Evolutionary conservation across 2,113 vertebrate genomes (phyloP), one percentile per base, ranked within the genome.

Genomic region (Diglossa brunneiventris): DNA sequence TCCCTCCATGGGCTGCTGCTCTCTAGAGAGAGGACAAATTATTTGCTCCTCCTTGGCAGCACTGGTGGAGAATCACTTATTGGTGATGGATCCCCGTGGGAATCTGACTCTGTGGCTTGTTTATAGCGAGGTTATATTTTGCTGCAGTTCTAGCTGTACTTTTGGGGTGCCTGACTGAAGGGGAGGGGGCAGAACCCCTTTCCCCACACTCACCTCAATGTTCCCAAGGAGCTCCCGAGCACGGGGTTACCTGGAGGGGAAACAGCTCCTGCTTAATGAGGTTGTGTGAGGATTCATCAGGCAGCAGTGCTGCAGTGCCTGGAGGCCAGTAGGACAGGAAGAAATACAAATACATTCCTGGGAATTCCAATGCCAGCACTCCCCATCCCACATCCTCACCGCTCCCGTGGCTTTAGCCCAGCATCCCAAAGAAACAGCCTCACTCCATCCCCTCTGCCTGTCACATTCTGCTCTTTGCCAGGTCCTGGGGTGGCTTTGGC

Each of bases 351-450:
- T 8, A 16, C 69, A 41, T 70, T 80, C 55, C 53, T 41, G 56
- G 33, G 42, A 52, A 70, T 56, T 56, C 53, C 33, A 11, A 0
- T 4, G 5, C 31, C 16, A 44, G 22, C 15, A 1, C 24, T 59
- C 55, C 74, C 2, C 9, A 4, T 33, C 49, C 24, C 1, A 0
- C 41, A 9, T 19, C 50, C n/a, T 22, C 86, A 16, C 20, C 0
- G 0, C 37, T 79, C 42, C 59, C 2, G 0, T 0, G 0, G 1
- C 2, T 50, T 37, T 9, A 74, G 21, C 70, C 46, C 8, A 1
- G 31, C 10, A 3, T 27, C 35, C 59, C 53, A 6, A 27, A 31
- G 7, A 15, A 61, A 2, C 24, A 39, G 30, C 44, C 59, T 35
- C 44, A 1, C 2, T 2, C 53, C 31, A 2, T 16, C 59, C 46